A percentile compares a stretch with the other conserved stretches of the same genome.
These are phyloP conservation scores for Rhingia rostrata DNA, from an alignment of 2,888 invertebrate genomes.

Conservation along the genomic window DNA sequence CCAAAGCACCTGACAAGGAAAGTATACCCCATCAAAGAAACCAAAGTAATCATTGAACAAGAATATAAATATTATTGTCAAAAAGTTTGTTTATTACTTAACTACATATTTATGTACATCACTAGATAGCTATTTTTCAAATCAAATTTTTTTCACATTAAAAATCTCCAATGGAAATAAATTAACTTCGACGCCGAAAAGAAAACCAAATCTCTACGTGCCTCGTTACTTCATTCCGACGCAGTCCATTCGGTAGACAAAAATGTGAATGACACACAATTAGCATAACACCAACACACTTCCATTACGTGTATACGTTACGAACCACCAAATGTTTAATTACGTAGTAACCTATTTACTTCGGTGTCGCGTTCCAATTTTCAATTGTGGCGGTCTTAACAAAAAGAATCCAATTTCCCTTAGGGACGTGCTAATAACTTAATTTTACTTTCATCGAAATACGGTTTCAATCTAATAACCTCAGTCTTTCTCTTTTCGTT, in stretches of 20 bases:
- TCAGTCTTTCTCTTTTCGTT: not conserved
- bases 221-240: too few species aligned
- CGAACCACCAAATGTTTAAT: not conserved
- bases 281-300: conserved; percentile 26
- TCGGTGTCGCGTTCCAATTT: conserved; percentile 59
- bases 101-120: too few species aligned
- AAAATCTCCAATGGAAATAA: too few species aligned
- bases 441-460: conserved; percentile 68
- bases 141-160: too few species aligned
- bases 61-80: too few species aligned
- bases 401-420: conserved; percentile 50
- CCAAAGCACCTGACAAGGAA: too few species aligned
- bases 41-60: too few species aligned
- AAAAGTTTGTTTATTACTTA: too few species aligned
- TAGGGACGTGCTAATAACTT: conserved; percentile 68
- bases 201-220: too few species aligned
- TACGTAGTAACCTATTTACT: conserved; percentile 61
- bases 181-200: too few species aligned
- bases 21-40: too few species aligned
- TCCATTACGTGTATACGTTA: conserved; percentile 17
- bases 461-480: conserved; percentile 52
- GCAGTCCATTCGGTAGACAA: not conserved
- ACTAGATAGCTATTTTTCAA: too few species aligned
- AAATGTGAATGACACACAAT: conserved; percentile 22
- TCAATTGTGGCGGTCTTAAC: conserved; percentile 30